Base-by-base conservation (phyloP, 2,113 vertebrate genomes). In the Ancistrus triradiatus region DNA sequence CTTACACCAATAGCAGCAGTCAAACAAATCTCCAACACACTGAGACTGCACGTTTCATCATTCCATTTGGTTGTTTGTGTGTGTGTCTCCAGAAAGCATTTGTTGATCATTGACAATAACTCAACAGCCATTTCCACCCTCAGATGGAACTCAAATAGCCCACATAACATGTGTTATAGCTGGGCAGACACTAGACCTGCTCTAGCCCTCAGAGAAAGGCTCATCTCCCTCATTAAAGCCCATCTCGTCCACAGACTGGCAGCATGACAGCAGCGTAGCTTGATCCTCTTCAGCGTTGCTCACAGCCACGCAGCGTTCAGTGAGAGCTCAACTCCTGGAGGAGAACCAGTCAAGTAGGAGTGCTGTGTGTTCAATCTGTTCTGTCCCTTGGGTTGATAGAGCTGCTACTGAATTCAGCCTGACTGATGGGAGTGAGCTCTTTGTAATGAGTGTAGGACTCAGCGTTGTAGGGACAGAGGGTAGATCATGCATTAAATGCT, bases 221-320 rank as follows among this genome's bases (percentile, higher is more conserved):
- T 37, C 21, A 28, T 44, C 47, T 42, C 4, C 47, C 43, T 59
- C 53, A 68, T 68, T 68, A 68, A n/a, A 25, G 33, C 48, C 22
- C 17, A 68, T 59, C 14, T 44, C 8, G 53, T 72, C 42, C 53
- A 72, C 64, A 58, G 42, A 51, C 37, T 31, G 46, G 55, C 28
- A 35, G 19, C n/a, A 44, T 68, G 55, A 73, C 59, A 55, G 55
- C 31, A 68, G 42, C 35, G 25, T 31, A 48, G 55, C 60, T 22
- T 15, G 15, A 50, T 44, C 55, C 18, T 43, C 51, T 56, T 5
- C 14, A 18, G 27, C 17, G 3, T 19, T 47, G 42, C 55, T 64
- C 24, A 35, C 18, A 55, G 35, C 38, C 52, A 24, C 8, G 48
- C 48, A 14, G 48, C 24, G 13, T 24, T 49, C 47, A 40, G 35